A percentile compares a stretch with the other conserved stretches of the same genome.
These are phyloP conservation scores for Camponotus fellah DNA, from an alignment of 2,888 invertebrate species.

Conservation along the genomic window DNA sequence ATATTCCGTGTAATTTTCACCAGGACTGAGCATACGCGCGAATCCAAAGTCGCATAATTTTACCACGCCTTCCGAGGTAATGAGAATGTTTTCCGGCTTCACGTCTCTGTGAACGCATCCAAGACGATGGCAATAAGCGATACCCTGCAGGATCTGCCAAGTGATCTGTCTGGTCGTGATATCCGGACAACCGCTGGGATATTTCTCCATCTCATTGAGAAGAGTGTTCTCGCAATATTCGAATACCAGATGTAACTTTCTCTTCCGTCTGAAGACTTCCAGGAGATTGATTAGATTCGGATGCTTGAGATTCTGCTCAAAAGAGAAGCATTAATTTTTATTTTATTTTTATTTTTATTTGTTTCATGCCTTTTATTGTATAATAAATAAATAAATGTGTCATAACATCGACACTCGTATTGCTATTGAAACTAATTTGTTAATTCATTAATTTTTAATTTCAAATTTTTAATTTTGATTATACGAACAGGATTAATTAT, in stretches of 20 bases:
- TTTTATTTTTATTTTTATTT: no score
- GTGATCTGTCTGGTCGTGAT: slow-evolving; percentile 95
- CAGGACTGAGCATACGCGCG: slow-evolving; percentile 98
- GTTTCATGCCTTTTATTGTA: no score
- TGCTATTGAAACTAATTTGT: no score
- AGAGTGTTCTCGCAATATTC: slow-evolving; percentile 99
- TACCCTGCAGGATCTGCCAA: slow-evolving; percentile 98
- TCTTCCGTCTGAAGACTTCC: slow-evolving; percentile 98
- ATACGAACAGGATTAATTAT: neutral
- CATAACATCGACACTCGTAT: no score
- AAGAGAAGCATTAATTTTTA: slow-evolving; percentile 49
- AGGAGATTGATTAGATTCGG: slow-evolving; percentile 98
- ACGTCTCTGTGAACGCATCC: slow-evolving; percentile 99
- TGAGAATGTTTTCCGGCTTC: slow-evolving; percentile 99
- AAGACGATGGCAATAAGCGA: slow-evolving; percentile 98
- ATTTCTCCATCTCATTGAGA: slow-evolving; percentile 97
- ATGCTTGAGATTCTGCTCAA: slow-evolving; percentile 97
- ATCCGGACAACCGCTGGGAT: slow-evolving; percentile 97
- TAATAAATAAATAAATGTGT: no score
- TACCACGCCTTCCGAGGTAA: slow-evolving; percentile 96
- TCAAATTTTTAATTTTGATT: neutral
- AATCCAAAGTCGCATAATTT: slow-evolving; percentile 99
- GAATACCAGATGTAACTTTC: slow-evolving; percentile 98
- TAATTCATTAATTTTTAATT: no score
- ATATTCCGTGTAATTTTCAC: slow-evolving; percentile 99